Base-by-base conservation (phyloP, 2,113 vertebrate genomes). In the Chiloscyllium plagiosum region DNA sequence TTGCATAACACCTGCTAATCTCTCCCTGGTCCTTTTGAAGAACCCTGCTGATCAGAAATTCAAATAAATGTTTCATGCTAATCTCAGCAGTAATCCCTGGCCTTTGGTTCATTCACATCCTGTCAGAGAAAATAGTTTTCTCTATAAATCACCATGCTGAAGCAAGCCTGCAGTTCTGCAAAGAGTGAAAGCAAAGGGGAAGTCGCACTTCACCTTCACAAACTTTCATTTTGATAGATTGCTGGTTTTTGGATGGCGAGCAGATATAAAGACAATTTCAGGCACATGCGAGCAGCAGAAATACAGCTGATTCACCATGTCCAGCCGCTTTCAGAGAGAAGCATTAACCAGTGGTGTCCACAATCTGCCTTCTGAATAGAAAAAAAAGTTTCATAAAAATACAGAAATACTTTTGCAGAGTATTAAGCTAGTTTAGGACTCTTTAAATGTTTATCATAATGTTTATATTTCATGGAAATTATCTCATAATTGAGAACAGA, bases 1-100 rank as follows among this genome's bases (percentile, higher is more conserved):
- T 97, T 98, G 97, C 97, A 97, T 98, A 98, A 98, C 98, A 98
- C 98, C 98, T 98, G 98, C 98, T 98, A 98, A 98, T 98, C 98
- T 97, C 96, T 96, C 97, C 98, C 98, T 97, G 97, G 96, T 97
- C 96, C 96, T 97, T 97, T 97, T 98, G 97, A 97, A 98, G 97
- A 96, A 96, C 56, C 47, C 96, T 96, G 96, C 98, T 98, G 98
- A 98, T 98, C 98, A 98, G 98, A 98, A 98, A 98, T 98, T 98
- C 98, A 98, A 98, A 98, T 98, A 98, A 97, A 98, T 98, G 98
- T 97, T 97, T 98, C 98, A 98, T 98, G 97, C 97, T 98, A 99
- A 99, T 98, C 98, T 98, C 96, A 96, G 96, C 97, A 97, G 97
- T 98, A 98, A 98, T 99, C 98, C 98, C 96, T 97, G 97, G 97